Conservation (phyloP, 1,140 invertebrate genomes). For the Bombus soroeensis region DNA sequence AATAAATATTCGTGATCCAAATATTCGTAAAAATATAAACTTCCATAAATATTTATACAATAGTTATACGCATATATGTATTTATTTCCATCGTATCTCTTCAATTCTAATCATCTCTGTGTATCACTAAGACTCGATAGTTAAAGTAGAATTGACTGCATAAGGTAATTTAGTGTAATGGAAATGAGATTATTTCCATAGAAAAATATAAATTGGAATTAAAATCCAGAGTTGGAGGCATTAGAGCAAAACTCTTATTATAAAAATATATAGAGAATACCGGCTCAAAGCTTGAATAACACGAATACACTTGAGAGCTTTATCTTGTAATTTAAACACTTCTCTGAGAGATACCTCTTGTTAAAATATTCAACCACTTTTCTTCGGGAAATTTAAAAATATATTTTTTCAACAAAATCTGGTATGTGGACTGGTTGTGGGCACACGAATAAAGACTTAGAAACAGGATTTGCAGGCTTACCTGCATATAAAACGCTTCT, state of each 20-base stretch:
- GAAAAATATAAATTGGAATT: background rate
- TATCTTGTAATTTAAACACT: background rate
- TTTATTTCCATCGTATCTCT: too few relatives aligned
- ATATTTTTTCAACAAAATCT: too few relatives aligned
- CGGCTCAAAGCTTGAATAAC: background rate
- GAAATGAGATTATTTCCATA: background rate
- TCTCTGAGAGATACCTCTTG: background rate
- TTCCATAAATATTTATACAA: background rate
- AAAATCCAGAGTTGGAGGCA: background rate
- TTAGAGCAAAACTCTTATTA: background rate
- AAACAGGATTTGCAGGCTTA: constrained; percentile 76
- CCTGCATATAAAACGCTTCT: constrained; percentile 93
- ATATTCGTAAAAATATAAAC: background rate
- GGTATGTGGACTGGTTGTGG: too few relatives aligned
- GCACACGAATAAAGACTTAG: too few relatives aligned
- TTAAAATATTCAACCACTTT: background rate
- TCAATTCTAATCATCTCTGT: background rate
- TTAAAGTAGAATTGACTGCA: too few relatives aligned
- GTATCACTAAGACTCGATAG: background rate
- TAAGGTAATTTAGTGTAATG: too few relatives aligned
- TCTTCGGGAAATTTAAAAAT: background rate
- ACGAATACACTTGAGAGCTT: background rate
- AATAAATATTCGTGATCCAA: too few relatives aligned
- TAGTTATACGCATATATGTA: too few relatives aligned
- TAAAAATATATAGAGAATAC: too few relatives aligned